These are phyloP conservation scores for Pristis pectinata DNA, from an alignment of 2,797 vertebrate species.

Conservation along the genomic window DNA sequence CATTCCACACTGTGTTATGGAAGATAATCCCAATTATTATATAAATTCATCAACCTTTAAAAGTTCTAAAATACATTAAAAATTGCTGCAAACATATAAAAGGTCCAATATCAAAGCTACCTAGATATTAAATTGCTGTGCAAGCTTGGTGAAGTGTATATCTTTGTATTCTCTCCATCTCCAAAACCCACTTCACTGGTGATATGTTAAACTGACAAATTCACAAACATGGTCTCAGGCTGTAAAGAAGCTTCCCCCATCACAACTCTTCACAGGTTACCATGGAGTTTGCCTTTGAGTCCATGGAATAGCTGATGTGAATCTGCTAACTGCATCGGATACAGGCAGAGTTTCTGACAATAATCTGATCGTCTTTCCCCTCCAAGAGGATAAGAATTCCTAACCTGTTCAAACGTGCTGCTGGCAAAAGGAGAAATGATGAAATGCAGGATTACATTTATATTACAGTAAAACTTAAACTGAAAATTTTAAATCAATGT, in stretches of 20 bases:
- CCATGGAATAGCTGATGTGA: background rate
- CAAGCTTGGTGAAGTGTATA: background rate
- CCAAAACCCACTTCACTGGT: background rate
- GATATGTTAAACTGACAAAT: background rate
- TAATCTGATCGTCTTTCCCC: background rate
- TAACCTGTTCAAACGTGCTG: background rate
- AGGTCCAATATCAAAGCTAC: background rate
- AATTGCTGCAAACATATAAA: too few relatives aligned
- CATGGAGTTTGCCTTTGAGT: background rate
- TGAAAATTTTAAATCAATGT: too few relatives aligned
- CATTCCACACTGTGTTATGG: too few relatives aligned
- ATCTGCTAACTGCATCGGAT: background rate
- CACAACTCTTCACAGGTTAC: background rate
- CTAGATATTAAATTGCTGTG: background rate
- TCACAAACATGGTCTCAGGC: background rate
- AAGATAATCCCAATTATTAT: too few relatives aligned
- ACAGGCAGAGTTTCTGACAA: background rate
- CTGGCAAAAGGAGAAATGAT: background rate
- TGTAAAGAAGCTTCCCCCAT: background rate
- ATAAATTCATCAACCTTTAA: too few relatives aligned
- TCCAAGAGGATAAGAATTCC: background rate
- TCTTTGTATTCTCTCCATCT: background rate
- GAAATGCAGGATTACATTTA: background rate
- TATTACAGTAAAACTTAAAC: background rate
- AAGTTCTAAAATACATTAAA: too few relatives aligned